Conservation (phyloP, 2,113 vertebrate genomes). For the pig (Sus scrofa) region T2T-Sscrofa CM000823.6:11667001-11667500, state of each 20-base stretch:
- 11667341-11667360: not conserved
- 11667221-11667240: not conserved
- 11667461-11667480: not conserved
- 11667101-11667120: not conserved
- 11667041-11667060: not conserved
- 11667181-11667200: not conserved
- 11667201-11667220: not conserved
- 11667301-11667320: not conserved
- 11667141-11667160: slow-evolving; percentile 45
- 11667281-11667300: slow-evolving; percentile 32
- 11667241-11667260: rapidly evolving
- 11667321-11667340: slow-evolving; percentile 20
- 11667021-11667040: not conserved
- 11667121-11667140: not conserved
- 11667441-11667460: not conserved
- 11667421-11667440: not conserved
- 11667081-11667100: not conserved
- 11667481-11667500: not conserved
- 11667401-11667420: not conserved
- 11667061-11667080: not conserved
- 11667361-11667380: not conserved
- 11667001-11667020: slow-evolving; percentile 6
- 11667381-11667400: slow-evolving; percentile 36
- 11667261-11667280: not conserved
- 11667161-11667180: not conserved